Evolutionary conservation across 2,113 vertebrate species (phyloP).

Genomic region (Camarhynchus parvulus): DNA sequence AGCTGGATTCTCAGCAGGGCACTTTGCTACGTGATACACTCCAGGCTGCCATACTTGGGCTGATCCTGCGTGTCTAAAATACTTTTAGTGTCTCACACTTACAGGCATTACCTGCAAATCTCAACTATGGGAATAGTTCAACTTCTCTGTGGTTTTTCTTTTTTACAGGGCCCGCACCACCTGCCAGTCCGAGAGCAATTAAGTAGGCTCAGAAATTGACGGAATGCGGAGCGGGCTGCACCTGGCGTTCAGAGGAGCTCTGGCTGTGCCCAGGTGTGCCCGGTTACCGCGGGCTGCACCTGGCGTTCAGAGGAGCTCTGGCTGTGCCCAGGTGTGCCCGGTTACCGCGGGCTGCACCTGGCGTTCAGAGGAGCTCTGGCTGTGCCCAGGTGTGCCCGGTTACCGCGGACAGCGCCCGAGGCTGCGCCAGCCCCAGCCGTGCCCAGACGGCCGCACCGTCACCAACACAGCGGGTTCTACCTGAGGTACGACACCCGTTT

Average conservation of each 20-base stretch:
- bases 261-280: accelerated
- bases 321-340: accelerated
- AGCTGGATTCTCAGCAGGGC: not conserved
- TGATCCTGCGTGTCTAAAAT: not conserved
- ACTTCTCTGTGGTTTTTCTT: no score
- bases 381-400: accelerated
- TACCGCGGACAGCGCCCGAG: accelerated
- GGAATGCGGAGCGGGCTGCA: accelerated
- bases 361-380: not conserved
- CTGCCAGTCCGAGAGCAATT: accelerated
- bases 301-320: accelerated
- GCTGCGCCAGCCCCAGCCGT: accelerated
- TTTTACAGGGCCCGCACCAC: not conserved
- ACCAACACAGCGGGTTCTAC: accelerated
- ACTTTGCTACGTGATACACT: not conserved
- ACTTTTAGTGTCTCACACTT: not conserved
- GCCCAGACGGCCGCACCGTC: accelerated
- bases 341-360: accelerated
- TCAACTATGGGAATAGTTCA: not conserved
- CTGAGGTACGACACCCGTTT: accelerated
- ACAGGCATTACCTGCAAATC: not conserved
- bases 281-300: accelerated
- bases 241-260: accelerated
- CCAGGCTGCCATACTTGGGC: not conserved
- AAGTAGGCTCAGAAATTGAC: accelerated